These are phyloP conservation scores for Calameuta idolon DNA, from an alignment of 2,888 invertebrate genomes.

Conservation along the genomic window DNA sequence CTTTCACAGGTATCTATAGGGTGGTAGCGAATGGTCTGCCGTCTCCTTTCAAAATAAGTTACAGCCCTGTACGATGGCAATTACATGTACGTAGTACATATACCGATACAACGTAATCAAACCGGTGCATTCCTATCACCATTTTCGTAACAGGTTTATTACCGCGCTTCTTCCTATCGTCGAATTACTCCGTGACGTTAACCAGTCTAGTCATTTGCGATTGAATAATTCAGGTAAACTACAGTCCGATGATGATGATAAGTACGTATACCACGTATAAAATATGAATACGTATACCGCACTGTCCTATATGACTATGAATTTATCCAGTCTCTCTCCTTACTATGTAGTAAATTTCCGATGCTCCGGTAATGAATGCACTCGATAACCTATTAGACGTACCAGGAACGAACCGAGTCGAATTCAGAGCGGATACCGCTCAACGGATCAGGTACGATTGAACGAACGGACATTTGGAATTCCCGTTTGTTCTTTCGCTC, in stretches of 20 bases:
- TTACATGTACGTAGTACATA: background rate
- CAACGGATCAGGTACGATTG: background rate
- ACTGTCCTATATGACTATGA: background rate
- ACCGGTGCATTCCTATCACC: background rate
- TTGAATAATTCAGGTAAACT: background rate
- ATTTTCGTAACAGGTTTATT: background rate
- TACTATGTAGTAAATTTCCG: background rate
- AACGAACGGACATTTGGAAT: background rate
- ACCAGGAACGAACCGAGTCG: background rate
- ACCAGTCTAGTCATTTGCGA: background rate
- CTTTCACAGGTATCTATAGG: background rate
- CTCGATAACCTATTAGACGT: background rate
- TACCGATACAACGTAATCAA: background rate
- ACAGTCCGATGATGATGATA: background rate
- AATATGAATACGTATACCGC: too few species aligned
- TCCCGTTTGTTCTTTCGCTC: conserved; percentile 2
- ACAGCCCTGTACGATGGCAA: background rate
- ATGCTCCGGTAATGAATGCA: background rate
- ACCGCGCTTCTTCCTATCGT: background rate
- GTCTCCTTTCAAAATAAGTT: background rate
- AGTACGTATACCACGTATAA: background rate
- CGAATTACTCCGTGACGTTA: background rate
- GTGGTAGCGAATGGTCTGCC: background rate
- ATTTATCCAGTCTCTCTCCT: background rate
- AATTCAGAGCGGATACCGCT: background rate